Evolutionary conservation across 2,888 invertebrate genomes (phyloP), one percentile per base, ranked within the genome.

Genomic region (Hypercompe scribonia): DNA sequence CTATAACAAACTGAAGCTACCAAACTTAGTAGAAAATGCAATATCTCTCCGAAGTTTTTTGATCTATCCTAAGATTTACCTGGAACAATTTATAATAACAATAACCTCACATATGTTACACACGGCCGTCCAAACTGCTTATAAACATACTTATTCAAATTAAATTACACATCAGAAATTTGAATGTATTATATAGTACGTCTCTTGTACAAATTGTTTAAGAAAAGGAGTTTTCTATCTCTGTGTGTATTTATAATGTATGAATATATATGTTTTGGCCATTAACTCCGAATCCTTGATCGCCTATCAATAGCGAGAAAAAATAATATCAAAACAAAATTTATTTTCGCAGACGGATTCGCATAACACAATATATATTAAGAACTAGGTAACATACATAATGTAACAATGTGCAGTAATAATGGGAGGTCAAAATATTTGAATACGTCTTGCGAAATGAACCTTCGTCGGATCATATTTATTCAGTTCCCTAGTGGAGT

Each of bases 401-500:
- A 79, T 77, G 33, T 46, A 67, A 42, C 54, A 18, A 70, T 42
- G 79, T 80, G 79, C 79, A 78, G 74, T 73, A 80, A 81, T 82
- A 83, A 75, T 84, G 82, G 73, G 68, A 76, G 75, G 79, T 78
- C 77, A 72, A 76, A 84, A 86, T 83, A 87, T 89, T 86, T 81
- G 63, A 85, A 90, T 88, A 87, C 78, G 81, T 68, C 68, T 88
- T 87, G 88, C 86, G 86, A 87, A 90, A 90, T 69, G 54, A 84
- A 78, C 89, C 88, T 90, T 88, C 83, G 46, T 73, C 68, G 74
- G 73, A 73, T 84, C 78, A 83, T 86, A 86, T 85, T 88, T 87
- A 88, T 88, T 85, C 82, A 83, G 79, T 83, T 84, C 77, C 68
- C 66, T 46, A 15, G 42, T 54, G 46, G 50, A 63, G 81, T 79